Base-by-base conservation (phyloP, 2,113 vertebrate genomes). In the Nematolebias whitei region DNA sequence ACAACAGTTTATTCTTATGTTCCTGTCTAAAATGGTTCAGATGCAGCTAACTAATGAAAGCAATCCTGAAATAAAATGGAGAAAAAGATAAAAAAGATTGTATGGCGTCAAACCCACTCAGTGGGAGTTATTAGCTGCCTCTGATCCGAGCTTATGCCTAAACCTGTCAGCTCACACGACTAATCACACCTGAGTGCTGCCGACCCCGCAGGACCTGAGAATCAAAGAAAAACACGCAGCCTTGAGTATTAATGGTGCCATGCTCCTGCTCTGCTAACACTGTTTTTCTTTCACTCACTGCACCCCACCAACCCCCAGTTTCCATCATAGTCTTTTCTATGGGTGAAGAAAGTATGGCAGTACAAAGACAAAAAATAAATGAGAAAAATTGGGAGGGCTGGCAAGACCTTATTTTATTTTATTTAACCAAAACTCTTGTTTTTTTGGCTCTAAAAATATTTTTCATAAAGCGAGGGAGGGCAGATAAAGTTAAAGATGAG, bases 381-480 rank as follows among this genome's bases (percentile, higher is more conserved):
- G 20, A 69, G 35, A 58, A 73, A 70, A 84, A 71, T 78, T 78
- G 66, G 66, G 75, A 79, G 81, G 85, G 85, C 78, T 52, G 64
- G 63, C 56, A 2, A 77, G 76, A 76, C 80, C 51, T 55, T 77
- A 93, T 90, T 89, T 94, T 93, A 91, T 84, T 90, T 90, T 91
- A n/a, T n/a, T n/a, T n/a, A n/a, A n/a, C n/a, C n/a, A n/a, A n/a
- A n/a, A n/a, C n/a, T n/a, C n/a, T n/a, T n/a, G n/a, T n/a, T n/a
- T n/a, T n/a, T n/a, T n/a, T n/a, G 78, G 89, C 78, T 66, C 86
- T 91, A 87, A 90, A 90, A 91, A 94, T 95, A 95, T 35, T 35
- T 35, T n/a, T n/a, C 24, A 50, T 23, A 45, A 47, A 71, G 75
- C 44, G 85, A 91, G 70, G 71, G 81, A 68, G n/a, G n/a, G n/a